Evolutionary conservation across 2,113 vertebrate genomes (phyloP).

Genomic region (Stigmatopora argus): DNA sequence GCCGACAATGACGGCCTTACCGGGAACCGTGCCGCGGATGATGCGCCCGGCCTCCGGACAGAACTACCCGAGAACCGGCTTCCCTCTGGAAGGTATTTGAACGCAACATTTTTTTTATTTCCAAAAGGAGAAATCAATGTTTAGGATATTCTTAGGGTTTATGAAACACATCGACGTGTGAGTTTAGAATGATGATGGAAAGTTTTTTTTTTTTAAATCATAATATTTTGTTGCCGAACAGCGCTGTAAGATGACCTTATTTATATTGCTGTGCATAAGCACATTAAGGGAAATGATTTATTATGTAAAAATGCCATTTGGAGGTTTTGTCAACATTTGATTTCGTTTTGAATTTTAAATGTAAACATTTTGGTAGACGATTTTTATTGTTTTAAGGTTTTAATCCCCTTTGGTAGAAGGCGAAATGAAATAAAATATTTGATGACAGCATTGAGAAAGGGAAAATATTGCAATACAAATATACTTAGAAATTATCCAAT

Average conservation of each 20-base stretch:
- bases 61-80: conserved; percentile 88
- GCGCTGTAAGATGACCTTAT: neutral
- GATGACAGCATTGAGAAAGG: too few species aligned
- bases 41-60: conserved; percentile 89
- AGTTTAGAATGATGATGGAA: neutral
- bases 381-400: neutral
- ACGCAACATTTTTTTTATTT: neutral
- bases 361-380: neutral
- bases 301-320: neutral
- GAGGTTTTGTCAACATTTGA: neutral
- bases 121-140: neutral
- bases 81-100: conserved; percentile 89
- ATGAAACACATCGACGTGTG: neutral
- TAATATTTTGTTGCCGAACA: neutral
- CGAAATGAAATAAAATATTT: too few species aligned
- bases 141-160: neutral
- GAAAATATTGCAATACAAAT: too few species aligned
- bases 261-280: neutral
- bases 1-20: conserved; percentile 67
- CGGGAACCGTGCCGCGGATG: conserved; percentile 86
- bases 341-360: neutral
- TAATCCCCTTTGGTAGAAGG: too few species aligned
- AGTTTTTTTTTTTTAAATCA: too few species aligned
- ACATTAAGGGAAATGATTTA: neutral
- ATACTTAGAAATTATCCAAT: too few species aligned